Percentiles rank a stretch among this genome's conserved stretches.
These are phyloP conservation scores for Meriones psammophilus DNA, from an alignment of 2,797 vertebrate genomes.

Conservation along the genomic window DNA sequence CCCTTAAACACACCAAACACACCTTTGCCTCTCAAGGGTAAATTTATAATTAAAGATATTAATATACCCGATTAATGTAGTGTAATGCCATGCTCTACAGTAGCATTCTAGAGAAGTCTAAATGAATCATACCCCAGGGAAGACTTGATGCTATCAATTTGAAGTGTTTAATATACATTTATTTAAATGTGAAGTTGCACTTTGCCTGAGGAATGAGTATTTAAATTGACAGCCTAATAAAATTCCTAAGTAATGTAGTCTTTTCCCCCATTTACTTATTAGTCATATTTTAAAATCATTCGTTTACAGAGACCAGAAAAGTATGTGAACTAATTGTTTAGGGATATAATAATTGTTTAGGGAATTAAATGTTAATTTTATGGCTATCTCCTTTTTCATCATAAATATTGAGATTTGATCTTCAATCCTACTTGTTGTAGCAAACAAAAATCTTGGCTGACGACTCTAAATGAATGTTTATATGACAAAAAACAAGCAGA, in stretches of 20 bases:
- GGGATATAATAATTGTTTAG: constrained; percentile 82
- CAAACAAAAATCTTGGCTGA: constrained; percentile 56
- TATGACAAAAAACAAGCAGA: constrained; percentile 75
- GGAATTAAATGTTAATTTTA: constrained; percentile 83
- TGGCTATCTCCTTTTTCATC: constrained; percentile 76
- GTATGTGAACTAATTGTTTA: constrained; percentile 83
- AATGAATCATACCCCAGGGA: constrained; percentile 81
- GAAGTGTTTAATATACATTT: constrained; percentile 85
- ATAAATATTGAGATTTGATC: constrained; percentile 82
- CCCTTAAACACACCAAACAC: background rate
- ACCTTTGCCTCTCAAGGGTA: constrained; percentile 56
- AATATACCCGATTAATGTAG: constrained; percentile 72
- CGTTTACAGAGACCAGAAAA: constrained; percentile 82
- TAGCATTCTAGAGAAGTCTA: constrained; percentile 73
- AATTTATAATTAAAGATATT: constrained; percentile 71
- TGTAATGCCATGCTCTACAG: constrained; percentile 61
- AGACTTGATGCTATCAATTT: constrained; percentile 82
- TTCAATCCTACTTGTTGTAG: constrained; percentile 36
- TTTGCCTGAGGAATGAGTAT: constrained; percentile 84
- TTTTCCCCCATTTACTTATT: constrained; percentile 73
- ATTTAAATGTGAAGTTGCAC: constrained; percentile 84
- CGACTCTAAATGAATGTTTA: constrained; percentile 57
- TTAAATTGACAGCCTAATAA: constrained; percentile 85
- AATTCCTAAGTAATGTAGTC: constrained; percentile 83
- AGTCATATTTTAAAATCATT: constrained; percentile 84